phyloP scores from a whole-genome alignment of 2,113 vertebrate species.

The Astur gentilis region DNA sequence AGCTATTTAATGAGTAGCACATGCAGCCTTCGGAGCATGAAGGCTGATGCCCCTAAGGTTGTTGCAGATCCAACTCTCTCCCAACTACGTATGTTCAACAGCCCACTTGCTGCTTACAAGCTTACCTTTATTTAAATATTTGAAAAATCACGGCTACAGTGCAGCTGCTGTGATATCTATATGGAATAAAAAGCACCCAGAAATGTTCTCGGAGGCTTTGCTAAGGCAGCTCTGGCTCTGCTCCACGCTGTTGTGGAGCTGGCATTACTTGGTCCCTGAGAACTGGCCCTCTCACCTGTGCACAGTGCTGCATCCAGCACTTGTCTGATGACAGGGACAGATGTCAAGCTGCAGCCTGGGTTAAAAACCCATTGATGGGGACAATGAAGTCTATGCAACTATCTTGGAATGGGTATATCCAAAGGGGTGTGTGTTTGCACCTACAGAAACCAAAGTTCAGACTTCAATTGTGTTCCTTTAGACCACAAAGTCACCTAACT shows the following conservation, averaged over 20 bases:
- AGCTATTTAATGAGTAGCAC: background rate
- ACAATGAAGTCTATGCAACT: rapidly evolving
- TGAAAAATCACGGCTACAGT: background rate
- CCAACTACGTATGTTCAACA: background rate
- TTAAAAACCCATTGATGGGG: background rate
- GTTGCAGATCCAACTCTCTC: background rate
- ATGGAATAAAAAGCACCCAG: background rate
- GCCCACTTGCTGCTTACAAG: background rate
- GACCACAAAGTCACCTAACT: background rate
- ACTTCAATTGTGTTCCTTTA: background rate
- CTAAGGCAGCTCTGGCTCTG: background rate
- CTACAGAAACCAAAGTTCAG: background rate
- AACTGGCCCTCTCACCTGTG: background rate
- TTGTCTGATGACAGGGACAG: background rate
- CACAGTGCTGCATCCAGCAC: background rate
- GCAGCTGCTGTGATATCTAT: background rate
- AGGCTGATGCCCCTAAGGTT: background rate
- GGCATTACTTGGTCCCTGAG: background rate
- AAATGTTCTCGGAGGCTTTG: background rate
- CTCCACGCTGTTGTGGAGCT: rapidly evolving
- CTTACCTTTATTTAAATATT: background rate
- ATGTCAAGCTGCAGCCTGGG: background rate
- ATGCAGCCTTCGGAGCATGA: background rate
- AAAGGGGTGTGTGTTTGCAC: background rate
- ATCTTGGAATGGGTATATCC: background rate